These are phyloP conservation scores for Camptogramma bilineatum DNA, from an alignment of 2,888 invertebrate genomes.

Conservation along the genomic window DNA sequence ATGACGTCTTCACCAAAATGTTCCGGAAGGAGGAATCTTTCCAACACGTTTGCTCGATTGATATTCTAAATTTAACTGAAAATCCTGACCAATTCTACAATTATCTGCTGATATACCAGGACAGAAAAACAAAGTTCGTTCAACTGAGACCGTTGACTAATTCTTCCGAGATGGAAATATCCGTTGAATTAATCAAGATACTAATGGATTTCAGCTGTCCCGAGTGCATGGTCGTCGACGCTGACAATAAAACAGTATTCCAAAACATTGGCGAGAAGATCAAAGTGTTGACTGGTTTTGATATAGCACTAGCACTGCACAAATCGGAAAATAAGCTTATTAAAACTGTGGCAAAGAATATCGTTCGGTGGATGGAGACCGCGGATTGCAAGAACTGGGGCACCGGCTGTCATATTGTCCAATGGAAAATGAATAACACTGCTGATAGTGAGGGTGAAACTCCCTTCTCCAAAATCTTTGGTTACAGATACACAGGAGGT, in stretches of 20 bases:
- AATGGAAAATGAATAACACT: constrained; percentile 36
- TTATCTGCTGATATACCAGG: constrained; percentile 29
- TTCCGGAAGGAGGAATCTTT: constrained; percentile 1
- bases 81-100: constrained; percentile 16
- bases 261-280: constrained; percentile 8
- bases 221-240: constrained; percentile 21
- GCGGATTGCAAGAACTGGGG: constrained; percentile 27
- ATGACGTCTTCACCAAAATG: background rate
- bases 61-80: constrained; percentile 23
- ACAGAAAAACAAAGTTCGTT: constrained; percentile 27
- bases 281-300: background rate
- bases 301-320: constrained; percentile 12
- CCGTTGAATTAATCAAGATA: constrained; percentile 28
- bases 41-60: constrained; percentile 18
- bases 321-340: background rate
- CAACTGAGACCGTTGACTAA: constrained; percentile 33
- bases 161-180: constrained; percentile 14
- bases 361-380: constrained; percentile 23
- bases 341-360: constrained; percentile 17
- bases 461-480: constrained; percentile 26
- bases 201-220: constrained; percentile 36
- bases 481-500: constrained; percentile 17
- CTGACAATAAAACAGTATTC: constrained; percentile 8
- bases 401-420: constrained; percentile 32
- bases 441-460: constrained; percentile 2